Base-by-base conservation (phyloP, 2,113 vertebrate genomes). In the Chloropsis cyanopogon region DNA sequence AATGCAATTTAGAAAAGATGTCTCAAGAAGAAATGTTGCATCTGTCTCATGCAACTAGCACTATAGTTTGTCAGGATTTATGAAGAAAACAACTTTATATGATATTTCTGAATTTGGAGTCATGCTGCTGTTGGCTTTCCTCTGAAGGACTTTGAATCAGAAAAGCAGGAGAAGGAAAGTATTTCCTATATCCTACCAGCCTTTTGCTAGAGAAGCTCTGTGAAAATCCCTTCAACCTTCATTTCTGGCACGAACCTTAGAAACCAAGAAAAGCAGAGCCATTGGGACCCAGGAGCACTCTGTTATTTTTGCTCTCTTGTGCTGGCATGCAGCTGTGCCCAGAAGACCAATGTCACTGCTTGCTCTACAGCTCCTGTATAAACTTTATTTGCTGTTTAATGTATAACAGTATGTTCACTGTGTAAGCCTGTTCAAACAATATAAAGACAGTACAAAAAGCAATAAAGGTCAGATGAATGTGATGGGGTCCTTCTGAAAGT, bases 321-420 rank as follows among this genome's bases (percentile, higher is more conserved):
- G 35, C 63, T 83, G 88, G 47, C 28, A 52, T 41, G 37, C 41
- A 57, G 49, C 28, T 76, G 42, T 83, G 53, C 46, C 35, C 68
- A 68, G 63, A 86, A 76, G 13, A 91, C 35, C 53, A 72, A 18
- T 28, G 63, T 60, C 60, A 60, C 41, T 88, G 69, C 82, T 88
- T 88, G 54, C 23, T 79, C 47, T 92, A 35, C 56, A 65, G 75
- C 39, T 72, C 77, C 85, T 72, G 39, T 72, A 82, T 44, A 37
- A 71, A 68, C 49, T 83, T 54, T 56, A 60, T 96, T 92, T 93
- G 44, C 72, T 95, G 82, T 89, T 93, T 89, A 93, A 95, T 93
- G 29, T 91, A n/a, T 83, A 91, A 93, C 85, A 79, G 41, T 29
- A 23, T 60, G 63, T 52, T 86, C 69, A 72, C 85, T 81, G 39